These are phyloP conservation scores for Synaphobranchus kaupii DNA, from an alignment of 2,797 vertebrate species.

Conservation along the genomic window DNA sequence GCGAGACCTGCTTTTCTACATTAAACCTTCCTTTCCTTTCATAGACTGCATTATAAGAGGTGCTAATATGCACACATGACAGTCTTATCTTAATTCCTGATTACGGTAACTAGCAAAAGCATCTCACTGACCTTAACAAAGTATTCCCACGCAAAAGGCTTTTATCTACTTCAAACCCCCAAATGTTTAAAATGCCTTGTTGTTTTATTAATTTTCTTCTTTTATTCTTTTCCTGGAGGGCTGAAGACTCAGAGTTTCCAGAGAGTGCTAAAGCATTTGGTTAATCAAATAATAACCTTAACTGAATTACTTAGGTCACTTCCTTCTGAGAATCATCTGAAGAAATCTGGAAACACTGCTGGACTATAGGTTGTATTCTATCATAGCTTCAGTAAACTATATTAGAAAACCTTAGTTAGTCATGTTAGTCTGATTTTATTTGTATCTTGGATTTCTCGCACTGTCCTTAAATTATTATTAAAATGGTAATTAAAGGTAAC, in stretches of 20 bases:
- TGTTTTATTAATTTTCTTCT: neutral
- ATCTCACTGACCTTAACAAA: neutral
- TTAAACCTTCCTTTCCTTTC: neutral
- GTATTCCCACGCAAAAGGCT: neutral
- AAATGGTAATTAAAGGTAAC: too few relatives aligned
- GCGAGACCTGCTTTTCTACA: neutral
- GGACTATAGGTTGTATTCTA: neutral
- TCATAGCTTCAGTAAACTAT: neutral
- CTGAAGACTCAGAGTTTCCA: neutral
- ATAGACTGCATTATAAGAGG: neutral
- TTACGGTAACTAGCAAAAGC: neutral
- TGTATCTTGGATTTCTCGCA: neutral
- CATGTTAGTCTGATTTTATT: neutral
- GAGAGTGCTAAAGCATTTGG: neutral
- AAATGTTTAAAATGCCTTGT: neutral
- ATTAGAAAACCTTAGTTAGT: neutral
- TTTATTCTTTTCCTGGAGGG: neutral
- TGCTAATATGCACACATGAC: neutral
- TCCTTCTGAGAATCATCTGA: neutral
- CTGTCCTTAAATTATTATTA: neutral
- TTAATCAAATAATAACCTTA: neutral
- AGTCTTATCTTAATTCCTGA: neutral
- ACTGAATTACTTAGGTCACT: neutral
- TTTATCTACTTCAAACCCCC: neutral
- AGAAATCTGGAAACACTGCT: neutral